phyloP scores from a whole-genome alignment of 1,140 invertebrate genomes.

The Drosophila guanche region DNA sequence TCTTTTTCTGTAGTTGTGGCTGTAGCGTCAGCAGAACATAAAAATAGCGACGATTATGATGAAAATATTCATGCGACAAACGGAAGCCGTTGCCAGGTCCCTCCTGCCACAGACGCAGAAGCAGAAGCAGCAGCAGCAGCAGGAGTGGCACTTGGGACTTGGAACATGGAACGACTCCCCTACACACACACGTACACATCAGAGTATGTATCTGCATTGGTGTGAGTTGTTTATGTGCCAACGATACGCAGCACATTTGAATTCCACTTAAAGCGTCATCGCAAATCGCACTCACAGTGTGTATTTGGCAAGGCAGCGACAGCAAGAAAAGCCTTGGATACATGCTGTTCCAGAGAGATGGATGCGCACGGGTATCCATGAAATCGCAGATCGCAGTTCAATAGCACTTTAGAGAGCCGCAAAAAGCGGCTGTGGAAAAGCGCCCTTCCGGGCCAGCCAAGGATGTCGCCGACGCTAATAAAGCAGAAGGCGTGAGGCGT shows the following conservation, averaged over 20 bases:
- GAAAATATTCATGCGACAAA: conserved; percentile 80
- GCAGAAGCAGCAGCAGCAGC: conserved; percentile 11
- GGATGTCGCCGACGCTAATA: conserved; percentile 51
- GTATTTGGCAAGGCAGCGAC: conserved; percentile 28
- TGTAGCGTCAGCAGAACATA: conserved; percentile 60
- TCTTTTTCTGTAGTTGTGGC: conserved; percentile 15
- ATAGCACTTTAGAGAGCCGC: conserved; percentile 20
- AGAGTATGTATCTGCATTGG: conserved; percentile 1
- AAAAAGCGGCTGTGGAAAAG: background rate
- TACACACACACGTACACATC: background rate
- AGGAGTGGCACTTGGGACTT: background rate
- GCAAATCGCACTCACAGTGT: background rate
- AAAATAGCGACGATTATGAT: conserved; percentile 79
- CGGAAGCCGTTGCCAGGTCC: conserved; percentile 59
- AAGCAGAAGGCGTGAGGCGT: conserved; percentile 66
- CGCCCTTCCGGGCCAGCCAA: conserved; percentile 10
- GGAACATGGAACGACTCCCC: too few species aligned
- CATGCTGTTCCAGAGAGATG: background rate
- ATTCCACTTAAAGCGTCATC: conserved; percentile 71
- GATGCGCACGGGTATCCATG: conserved; percentile 7
- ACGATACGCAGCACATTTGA: conserved; percentile 72
- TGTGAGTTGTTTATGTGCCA: conserved; percentile 71
- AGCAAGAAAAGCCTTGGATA: conserved; percentile 9
- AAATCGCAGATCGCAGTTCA: conserved; percentile 39
- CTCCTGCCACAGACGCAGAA: conserved; percentile 23